Percentiles rank a stretch among this genome's conserved stretches.
Conservation (phyloP, 1,140 invertebrate genomes). For the Phthorimaea operculella region DNA sequence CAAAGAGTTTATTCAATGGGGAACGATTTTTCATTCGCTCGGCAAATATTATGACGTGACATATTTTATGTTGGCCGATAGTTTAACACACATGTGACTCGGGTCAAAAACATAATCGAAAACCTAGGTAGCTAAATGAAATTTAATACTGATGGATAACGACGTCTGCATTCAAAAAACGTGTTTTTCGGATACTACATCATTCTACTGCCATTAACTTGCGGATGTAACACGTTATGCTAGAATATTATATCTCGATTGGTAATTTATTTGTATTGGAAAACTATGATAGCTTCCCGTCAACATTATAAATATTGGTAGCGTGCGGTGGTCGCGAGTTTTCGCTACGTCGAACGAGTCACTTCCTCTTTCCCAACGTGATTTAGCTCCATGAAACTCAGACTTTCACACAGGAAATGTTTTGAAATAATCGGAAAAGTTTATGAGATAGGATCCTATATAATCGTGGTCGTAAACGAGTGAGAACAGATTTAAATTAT, state of each 20-base stretch:
- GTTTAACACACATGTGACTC: background rate
- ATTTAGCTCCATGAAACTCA: background rate
- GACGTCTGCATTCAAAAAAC: too few relatives aligned
- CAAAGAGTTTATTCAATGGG: slow-evolving; percentile 32
- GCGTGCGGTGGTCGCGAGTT: background rate
- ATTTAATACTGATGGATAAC: too few relatives aligned
- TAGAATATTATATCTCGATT: background rate
- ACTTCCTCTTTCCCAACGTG: background rate
- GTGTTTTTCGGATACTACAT: too few relatives aligned
- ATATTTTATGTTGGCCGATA: slow-evolving; percentile 3
- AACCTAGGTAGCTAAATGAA: too few relatives aligned
- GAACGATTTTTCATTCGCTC: slow-evolving; percentile 49
- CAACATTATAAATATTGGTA: background rate
- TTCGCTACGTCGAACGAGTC: background rate
- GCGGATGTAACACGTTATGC: too few relatives aligned
- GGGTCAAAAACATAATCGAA: background rate
- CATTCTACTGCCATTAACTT: too few relatives aligned
- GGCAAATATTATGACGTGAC: slow-evolving; percentile 56
- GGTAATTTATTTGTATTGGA: background rate
- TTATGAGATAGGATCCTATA: background rate
- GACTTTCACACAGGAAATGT: background rate
- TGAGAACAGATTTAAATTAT: slow-evolving; percentile 40
- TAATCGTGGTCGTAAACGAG: background rate
- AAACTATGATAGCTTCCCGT: background rate
- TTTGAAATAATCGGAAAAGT: background rate